Base-by-base conservation (phyloP, 2,113 vertebrate genomes). In the Tetraodon nigroviridis region DNA sequence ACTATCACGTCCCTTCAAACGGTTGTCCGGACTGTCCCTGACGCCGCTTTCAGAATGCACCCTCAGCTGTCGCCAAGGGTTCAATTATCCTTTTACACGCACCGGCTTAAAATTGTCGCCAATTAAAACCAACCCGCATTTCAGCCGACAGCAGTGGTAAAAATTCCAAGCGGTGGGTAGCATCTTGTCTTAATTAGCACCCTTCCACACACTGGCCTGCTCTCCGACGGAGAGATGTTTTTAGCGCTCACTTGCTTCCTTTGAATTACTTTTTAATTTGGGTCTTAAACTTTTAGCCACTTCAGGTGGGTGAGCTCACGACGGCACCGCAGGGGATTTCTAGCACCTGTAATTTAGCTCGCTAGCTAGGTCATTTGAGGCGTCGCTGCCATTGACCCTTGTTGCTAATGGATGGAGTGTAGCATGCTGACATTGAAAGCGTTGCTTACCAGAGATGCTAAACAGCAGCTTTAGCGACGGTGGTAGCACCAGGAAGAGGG, bases 51-150 rank as follows among this genome's bases (percentile, higher is more conserved):
- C 57, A 45, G 22, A 21, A 10, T 40, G 56, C 45, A 53, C 51
- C 54, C 58, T 58, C 51, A 48, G 55, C 58, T 63, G 55, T 48
- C 55, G 22, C 50, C 19, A 29, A 44, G 67, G 40, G 48, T 63
- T 61, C 68, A 59, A 57, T 53, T 72, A 57, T 51, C 44, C 21
- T 10, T 12, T 40, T 20, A 44, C 21, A 27, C 41, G 22, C 37
- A 20, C 46, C 4, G 55, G 45, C 44, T 51, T 53, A 54, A 59
- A 53, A 10, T 48, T 58, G 65, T 68, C 18, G 21, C 58, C 67
- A 73, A 70, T 74, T 64, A 71, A 42, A 58, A 49, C 13, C 0
- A 68, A 46, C 58, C 44, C 50, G 55, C 47, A 18, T 32, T 63
- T 55, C 27, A 63, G 40, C 48, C 59, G 40, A 52, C 55, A 55